Conservation (phyloP, 2,797 vertebrate species). For the Hylomyscus alleni region DNA sequence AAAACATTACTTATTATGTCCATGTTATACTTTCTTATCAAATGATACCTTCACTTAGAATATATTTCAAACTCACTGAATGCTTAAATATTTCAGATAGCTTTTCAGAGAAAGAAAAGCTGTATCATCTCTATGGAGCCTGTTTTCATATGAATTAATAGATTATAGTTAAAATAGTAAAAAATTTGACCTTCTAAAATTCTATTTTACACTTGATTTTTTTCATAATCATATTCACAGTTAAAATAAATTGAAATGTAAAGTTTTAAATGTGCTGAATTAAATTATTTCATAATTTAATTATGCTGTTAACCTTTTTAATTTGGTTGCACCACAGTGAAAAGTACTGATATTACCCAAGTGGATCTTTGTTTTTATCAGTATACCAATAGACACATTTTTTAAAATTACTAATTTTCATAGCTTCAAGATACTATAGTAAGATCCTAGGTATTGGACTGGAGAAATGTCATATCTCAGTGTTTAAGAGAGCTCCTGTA, state of each 20-base stretch:
- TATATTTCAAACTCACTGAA: background rate
- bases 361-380: constrained; percentile 49
- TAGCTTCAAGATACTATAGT: too few relatives aligned
- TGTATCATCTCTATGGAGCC: background rate
- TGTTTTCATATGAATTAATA: constrained; percentile 46
- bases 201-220: constrained; percentile 51
- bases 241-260: constrained; percentile 40
- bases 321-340: constrained; percentile 11
- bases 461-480: too few relatives aligned
- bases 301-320: constrained; percentile 47
- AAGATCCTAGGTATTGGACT: too few relatives aligned
- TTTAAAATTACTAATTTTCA: too few relatives aligned
- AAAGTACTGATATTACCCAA: constrained; percentile 46
- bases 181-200: constrained; percentile 50
- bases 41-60: background rate
- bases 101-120: constrained; percentile 51
- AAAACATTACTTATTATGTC: background rate
- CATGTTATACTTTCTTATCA: background rate
- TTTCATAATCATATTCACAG: constrained; percentile 49
- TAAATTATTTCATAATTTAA: constrained; percentile 53
- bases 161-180: constrained; percentile 43
- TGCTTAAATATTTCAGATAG: constrained; percentile 48
- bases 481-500: too few relatives aligned
- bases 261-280: constrained; percentile 43
- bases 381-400: background rate